Evolutionary conservation across 2,888 invertebrate genomes (phyloP), one percentile per base, ranked within the genome.

Genomic region (Synanthedon tipuliformis): DNA sequence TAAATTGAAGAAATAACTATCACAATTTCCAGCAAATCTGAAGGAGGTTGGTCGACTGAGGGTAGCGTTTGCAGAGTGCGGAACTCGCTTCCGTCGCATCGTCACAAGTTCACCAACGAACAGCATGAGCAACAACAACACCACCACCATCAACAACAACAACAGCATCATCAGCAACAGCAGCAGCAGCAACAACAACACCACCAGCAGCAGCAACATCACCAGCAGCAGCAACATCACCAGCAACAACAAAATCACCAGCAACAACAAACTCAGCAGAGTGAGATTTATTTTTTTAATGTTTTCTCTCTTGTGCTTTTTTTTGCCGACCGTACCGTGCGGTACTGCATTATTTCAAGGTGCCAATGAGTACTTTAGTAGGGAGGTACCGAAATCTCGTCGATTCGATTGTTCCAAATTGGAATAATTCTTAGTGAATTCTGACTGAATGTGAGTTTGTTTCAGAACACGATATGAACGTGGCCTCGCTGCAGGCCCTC

Each of bases 21-120:
- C 0, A 34, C 34, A 34, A 34, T 34, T 34, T 34, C 34, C 52
- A 87, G 86, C 58, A 86, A 87, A 67, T 85, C 87, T 0, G 87
- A 86, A 57, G 83, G 82, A 51, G 85, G 79, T 1, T 86, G 86
- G 86, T 86, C 86, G 0, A 81, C 78, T 58, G 86, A 87, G 12
- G 84, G 81, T 55, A 85, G 86, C 64, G 70, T 84, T 58, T 84
- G 84, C 57, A 81, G 86, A 15, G 85, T 86, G 10, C 77, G 84
- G 45, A 87, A 87, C 66, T 66, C 83, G 0, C 57, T 87, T 57
- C 81, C 84, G 52, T 34, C 34, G 8, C 83, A 77, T 52, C 71
- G 86, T 3, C 81, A 81, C 63, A 87, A 87, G 73, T 81, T 82
- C 64, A 86, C 85, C 56, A 87, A 87, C 61, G 84, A 85, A 51